phyloP scores from a whole-genome alignment of 1,140 invertebrate genomes.

The Drosophila miranda region DNA sequence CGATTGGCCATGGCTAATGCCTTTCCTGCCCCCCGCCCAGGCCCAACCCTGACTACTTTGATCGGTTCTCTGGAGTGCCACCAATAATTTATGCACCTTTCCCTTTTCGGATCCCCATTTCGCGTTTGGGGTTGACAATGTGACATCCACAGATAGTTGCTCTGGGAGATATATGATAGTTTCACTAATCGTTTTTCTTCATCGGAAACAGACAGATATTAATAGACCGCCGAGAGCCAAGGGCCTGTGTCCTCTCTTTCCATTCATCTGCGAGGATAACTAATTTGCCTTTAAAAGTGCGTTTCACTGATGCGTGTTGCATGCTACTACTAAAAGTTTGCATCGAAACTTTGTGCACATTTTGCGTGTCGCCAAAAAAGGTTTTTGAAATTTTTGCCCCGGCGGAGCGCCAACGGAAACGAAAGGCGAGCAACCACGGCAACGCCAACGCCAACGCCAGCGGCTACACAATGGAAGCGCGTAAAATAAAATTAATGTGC shows the following conservation, averaged over 20 bases:
- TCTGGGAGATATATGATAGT: no score
- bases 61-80: no score
- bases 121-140: no score
- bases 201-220: no score
- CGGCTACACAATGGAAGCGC: constrained; percentile 10
- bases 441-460: background rate
- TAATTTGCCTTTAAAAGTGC: constrained; percentile 1
- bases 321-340: constrained; percentile 70
- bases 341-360: constrained; percentile 48
- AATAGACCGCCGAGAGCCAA: no score
- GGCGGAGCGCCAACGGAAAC: constrained; percentile 2
- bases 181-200: no score
- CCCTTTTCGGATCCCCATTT: no score
- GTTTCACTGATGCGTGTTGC: constrained; percentile 34
- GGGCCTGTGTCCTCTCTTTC: constrained; percentile 25
- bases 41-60: no score
- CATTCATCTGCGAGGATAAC: background rate
- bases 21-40: no score
- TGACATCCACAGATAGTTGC: no score
- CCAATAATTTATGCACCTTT: no score
- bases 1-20: constrained; percentile 15
- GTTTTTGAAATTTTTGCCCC: constrained; percentile 33
- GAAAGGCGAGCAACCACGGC: background rate
- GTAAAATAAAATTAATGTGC: constrained; percentile 57
- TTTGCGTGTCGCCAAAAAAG: constrained; percentile 46